A percentile compares a stretch with the other conserved stretches of the same genome.
These are phyloP conservation scores for Aerospiza tachiro DNA, from an alignment of 2,797 vertebrate genomes.

Conservation along the genomic window DNA sequence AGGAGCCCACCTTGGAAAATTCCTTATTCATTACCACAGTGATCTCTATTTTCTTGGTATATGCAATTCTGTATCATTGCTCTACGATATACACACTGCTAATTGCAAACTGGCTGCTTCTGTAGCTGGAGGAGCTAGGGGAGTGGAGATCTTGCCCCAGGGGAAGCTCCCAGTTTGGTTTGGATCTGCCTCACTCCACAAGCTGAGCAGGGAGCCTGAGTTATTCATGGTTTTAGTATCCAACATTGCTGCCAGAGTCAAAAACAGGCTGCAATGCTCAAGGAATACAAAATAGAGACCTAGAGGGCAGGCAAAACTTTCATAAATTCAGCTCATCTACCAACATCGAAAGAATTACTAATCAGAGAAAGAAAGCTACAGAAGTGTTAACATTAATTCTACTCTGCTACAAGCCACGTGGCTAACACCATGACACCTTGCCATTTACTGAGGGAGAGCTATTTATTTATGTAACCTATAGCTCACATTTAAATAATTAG, in stretches of 20 bases:
- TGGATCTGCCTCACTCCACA: background rate
- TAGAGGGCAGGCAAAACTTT: slow-evolving; percentile 54
- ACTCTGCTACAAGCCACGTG: slow-evolving; percentile 49
- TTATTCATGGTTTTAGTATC: background rate
- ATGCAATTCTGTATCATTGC: background rate
- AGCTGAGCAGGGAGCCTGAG: background rate
- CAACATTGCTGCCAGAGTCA: background rate
- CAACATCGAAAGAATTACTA: slow-evolving; percentile 57
- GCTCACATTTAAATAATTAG: slow-evolving; percentile 73
- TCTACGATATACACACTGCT: background rate
- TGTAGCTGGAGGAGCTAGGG: background rate
- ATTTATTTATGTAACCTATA: slow-evolving; percentile 69
- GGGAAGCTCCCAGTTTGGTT: background rate
- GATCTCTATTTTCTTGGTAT: background rate
- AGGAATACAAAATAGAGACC: slow-evolving; percentile 55
- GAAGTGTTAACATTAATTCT: slow-evolving; percentile 69
- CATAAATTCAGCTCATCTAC: slow-evolving; percentile 65
- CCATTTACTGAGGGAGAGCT: slow-evolving; percentile 59
- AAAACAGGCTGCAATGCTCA: slow-evolving; percentile 24
- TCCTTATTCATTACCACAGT: background rate
- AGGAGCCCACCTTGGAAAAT: background rate
- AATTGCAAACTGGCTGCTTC: background rate
- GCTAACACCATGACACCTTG: slow-evolving; percentile 50
- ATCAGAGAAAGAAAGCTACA: slow-evolving; percentile 56
- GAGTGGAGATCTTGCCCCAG: background rate